phyloP scores from a whole-genome alignment of 2,113 vertebrate species.

The Alethe diademata region DNA sequence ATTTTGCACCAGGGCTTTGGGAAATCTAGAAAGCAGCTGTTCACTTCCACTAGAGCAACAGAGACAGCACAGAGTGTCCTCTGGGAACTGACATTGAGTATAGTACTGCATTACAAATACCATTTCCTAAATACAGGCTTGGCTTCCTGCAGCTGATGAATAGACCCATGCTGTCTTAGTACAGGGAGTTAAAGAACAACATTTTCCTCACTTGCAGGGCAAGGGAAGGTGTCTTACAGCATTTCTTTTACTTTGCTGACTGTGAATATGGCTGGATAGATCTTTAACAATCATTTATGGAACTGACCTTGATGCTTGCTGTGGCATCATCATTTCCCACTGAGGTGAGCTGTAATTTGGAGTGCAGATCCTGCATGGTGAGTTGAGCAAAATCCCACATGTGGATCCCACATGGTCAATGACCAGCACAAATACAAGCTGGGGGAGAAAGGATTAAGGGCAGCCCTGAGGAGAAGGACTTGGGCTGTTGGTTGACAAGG shows the following conservation, averaged over 20 bases:
- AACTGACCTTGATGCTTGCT: not conserved
- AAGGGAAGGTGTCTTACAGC: not conserved
- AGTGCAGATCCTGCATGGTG: not conserved
- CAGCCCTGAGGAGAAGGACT: not conserved
- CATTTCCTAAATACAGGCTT: constrained; percentile 27
- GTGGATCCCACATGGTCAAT: not conserved
- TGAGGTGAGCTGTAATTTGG: not conserved
- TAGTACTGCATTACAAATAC: constrained; percentile 47
- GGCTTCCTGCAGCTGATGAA: not conserved
- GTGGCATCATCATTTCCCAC: not conserved
- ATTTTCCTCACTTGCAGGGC: constrained; percentile 8
- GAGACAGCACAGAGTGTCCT: not conserved
- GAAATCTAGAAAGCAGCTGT: constrained; percentile 60
- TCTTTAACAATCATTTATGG: not conserved
- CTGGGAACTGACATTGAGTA: constrained; percentile 31
- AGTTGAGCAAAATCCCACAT: not conserved
- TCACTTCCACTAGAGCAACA: constrained; percentile 52
- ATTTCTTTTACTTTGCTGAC: not conserved
- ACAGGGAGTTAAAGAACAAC: not conserved
- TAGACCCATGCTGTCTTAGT: not conserved
- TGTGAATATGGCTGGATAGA: not conserved
- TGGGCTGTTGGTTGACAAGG: not conserved
- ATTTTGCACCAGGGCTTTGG: constrained; percentile 41
- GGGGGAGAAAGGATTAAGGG: not conserved
- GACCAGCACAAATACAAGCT: not conserved